Conservation (phyloP, 2,888 invertebrate species). For the Itoplectis maculator region DNA sequence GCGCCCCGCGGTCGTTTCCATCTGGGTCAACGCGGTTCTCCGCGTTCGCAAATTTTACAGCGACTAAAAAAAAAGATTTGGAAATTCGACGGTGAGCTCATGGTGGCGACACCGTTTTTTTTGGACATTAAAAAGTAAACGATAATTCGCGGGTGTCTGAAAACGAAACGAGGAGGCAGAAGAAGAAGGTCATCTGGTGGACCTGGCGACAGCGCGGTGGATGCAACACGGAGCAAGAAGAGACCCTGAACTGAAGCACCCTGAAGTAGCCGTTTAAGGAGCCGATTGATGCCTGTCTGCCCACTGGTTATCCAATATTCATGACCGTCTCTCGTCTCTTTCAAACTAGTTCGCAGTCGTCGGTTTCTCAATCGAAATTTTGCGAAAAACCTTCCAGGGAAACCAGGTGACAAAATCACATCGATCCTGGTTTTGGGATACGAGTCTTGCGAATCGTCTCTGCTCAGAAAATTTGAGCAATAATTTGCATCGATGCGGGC, state of each 20-base stretch:
- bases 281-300: not conserved
- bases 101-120: not conserved
- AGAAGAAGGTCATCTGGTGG: conserved; percentile 6
- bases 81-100: not conserved
- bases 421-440: not conserved
- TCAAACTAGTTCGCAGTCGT: not conserved
- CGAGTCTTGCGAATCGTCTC: too few species aligned
- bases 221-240: conserved; percentile 6
- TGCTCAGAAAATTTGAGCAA: not conserved
- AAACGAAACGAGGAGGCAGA: not conserved
- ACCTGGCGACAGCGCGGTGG: not conserved
- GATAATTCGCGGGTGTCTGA: not conserved
- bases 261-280: not conserved
- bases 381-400: not conserved
- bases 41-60: not conserved
- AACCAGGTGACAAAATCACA: not conserved
- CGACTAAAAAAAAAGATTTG: not conserved
- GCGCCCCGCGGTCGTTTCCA: not conserved
- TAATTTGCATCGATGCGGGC: not conserved
- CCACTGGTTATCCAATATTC: not conserved
- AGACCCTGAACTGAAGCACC: not conserved
- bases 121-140: not conserved
- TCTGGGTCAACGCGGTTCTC: not conserved
- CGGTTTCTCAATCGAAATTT: not conserved
- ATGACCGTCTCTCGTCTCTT: not conserved